Percentiles rank a stretch among this genome's conserved stretches.
Evolutionary conservation across 2,888 invertebrate genomes (phyloP).

Genomic region (Julus scanicus): DNA sequence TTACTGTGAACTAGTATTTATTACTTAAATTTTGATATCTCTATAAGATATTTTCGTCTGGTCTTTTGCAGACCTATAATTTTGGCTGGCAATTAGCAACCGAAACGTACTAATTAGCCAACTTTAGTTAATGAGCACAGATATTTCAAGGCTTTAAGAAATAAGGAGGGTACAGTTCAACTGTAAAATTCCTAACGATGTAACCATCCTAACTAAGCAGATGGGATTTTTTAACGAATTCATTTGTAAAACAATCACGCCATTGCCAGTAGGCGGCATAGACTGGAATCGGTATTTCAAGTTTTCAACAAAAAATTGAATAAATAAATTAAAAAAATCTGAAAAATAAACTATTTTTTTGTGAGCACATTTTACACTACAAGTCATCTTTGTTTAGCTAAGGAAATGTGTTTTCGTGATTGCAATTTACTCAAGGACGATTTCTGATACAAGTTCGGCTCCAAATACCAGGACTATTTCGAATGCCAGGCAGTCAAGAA

Average conservation of each 20-base stretch:
- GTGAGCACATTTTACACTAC: background rate
- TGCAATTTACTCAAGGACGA: background rate
- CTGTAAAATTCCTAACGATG: background rate
- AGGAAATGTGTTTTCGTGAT: background rate
- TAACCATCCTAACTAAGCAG: background rate
- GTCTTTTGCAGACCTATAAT: background rate
- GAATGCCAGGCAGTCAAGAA: slow-evolving; percentile 1
- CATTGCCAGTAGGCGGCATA: background rate
- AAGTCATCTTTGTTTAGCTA: background rate
- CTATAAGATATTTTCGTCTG: background rate
- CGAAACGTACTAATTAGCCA: background rate
- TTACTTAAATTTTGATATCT: no score
- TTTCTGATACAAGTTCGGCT: background rate
- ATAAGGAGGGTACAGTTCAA: background rate
- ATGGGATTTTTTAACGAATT: background rate
- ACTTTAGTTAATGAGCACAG: background rate
- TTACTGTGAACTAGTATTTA: no score
- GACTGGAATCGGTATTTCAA: background rate
- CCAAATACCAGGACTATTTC: slow-evolving; percentile 9
- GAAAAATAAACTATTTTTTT: background rate
- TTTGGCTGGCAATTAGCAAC: background rate
- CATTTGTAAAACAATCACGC: slow-evolving; percentile 1
- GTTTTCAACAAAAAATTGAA: background rate
- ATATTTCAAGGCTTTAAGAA: background rate
- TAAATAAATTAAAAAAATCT: background rate